These are phyloP conservation scores for Pseudomugil tenellus DNA, from an alignment of 2,797 vertebrate genomes.

Conservation along the genomic window DNA sequence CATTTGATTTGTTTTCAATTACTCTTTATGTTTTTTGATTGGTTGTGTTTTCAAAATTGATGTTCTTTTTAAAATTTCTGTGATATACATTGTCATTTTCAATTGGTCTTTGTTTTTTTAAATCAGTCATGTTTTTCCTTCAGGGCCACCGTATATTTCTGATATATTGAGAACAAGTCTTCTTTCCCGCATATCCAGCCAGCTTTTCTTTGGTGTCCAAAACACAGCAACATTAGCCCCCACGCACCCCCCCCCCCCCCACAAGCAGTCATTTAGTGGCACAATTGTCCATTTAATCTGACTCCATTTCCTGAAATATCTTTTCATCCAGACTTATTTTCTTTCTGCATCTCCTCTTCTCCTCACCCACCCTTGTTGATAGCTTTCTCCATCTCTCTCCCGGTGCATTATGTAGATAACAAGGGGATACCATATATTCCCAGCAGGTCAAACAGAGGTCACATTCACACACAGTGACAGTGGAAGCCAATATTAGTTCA, in stretches of 20 bases:
- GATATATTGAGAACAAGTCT: too few relatives aligned
- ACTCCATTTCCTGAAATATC: slow-evolving; percentile 61
- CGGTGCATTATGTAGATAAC: slow-evolving; percentile 87
- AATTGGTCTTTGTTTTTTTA: too few relatives aligned
- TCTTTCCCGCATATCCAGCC: not conserved
- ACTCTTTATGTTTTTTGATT: too few relatives aligned
- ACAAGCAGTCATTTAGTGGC: slow-evolving; percentile 63
- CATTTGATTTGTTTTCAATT: too few relatives aligned
- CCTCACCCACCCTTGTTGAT: slow-evolving; percentile 65
- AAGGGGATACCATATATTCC: slow-evolving; percentile 79
- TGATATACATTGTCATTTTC: too few relatives aligned
- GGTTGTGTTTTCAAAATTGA: too few relatives aligned
- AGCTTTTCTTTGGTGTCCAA: slow-evolving; percentile 21
- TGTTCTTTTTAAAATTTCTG: too few relatives aligned
- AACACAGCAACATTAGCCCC: slow-evolving; percentile 66
- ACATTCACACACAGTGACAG: slow-evolving; percentile 83
- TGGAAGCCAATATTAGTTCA: slow-evolving; percentile 79
- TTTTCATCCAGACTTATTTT: slow-evolving; percentile 37
- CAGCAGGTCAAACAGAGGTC: slow-evolving; percentile 87
- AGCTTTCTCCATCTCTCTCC: slow-evolving; percentile 81
- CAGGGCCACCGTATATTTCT: too few relatives aligned
- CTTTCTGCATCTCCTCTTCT: slow-evolving; percentile 32
- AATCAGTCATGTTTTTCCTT: too few relatives aligned
- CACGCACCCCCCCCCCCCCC: too few relatives aligned
- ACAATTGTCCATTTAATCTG: slow-evolving; percentile 75